Evolutionary conservation across 2,113 vertebrate genomes (phyloP), one percentile per base, ranked within the genome.

Genomic region (Halichoerus grypus): DNA sequence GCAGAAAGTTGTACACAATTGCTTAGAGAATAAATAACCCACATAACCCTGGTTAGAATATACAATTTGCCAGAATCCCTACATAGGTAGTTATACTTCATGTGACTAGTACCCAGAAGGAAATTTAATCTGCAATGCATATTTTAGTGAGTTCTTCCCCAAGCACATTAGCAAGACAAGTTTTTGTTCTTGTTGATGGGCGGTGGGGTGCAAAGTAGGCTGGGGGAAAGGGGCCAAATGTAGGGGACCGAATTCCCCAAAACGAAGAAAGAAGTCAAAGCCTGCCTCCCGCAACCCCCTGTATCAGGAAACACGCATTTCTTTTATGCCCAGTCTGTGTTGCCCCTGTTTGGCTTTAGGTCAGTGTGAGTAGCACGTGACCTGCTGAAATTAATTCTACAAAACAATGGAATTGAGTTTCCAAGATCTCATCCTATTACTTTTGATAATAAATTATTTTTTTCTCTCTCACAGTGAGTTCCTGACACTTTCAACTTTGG

Each of bases 331-430:
- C 97, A 95, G 86, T 85, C 94, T 33, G 36, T 93, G 88, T 89
- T 98, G 97, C 98, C 97, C 98, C 95, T 98, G 92, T 98, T 98
- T 98, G 98, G 98, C 98, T 97, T 57, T 97, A 98, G 99, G 99
- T 99, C 98, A 99, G 98, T 5, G 98, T 97, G 95, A 98, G 97
- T 98, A 98, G 99, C 99, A 99, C 98, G 98, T 99, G 99, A 99
- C 99, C 99, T 98, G 98, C 97, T 14, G 88, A 98, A 99, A 98
- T 99, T 99, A 99, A 99, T 99, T 99, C 98, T 46, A 97, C 97
- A 98, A 98, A 98, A 99, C 98, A 99, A 99, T 99, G 96, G 98
- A 84, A 96, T 31, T 96, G 96, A 97, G 97, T 96, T 97, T 95
- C 94, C 22, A 14, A 98, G 97, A 95, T 92, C 98, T 99, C 98